phyloP scores from a whole-genome alignment of 2,888 invertebrate genomes.

The Tuta absoluta region DNA sequence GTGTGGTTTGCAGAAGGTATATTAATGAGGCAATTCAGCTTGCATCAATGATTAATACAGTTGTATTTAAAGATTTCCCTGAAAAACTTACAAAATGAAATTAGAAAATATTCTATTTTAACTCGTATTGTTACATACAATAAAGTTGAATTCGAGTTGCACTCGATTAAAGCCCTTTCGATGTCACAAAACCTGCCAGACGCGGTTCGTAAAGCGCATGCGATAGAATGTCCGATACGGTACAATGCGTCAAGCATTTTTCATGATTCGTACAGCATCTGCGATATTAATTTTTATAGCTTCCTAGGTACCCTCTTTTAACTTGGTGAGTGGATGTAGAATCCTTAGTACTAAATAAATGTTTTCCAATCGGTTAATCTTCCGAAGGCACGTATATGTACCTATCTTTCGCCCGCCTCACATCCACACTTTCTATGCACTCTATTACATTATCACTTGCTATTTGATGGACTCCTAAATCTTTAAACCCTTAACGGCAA shows the following conservation, averaged over 20 bases:
- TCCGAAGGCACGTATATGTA: slow-evolving; percentile 41
- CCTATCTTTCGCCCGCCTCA: background rate
- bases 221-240: slow-evolving; percentile 47
- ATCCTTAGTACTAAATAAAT: slow-evolving; percentile 35
- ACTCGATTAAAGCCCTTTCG: slow-evolving; percentile 45
- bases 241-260: slow-evolving; percentile 62
- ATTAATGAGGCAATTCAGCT: too few relatives aligned
- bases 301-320: slow-evolving; percentile 34
- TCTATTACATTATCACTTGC: background rate
- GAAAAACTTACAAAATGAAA: background rate
- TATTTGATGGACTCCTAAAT: background rate
- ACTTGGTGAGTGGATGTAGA: slow-evolving; percentile 62
- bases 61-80: too few relatives aligned
- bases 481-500: background rate
- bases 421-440: background rate
- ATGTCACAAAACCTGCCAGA: slow-evolving; percentile 30
- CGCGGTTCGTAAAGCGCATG: slow-evolving; percentile 60
- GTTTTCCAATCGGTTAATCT: slow-evolving; percentile 33
- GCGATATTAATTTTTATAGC: slow-evolving; percentile 41
- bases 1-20: too few relatives aligned
- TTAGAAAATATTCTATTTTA: background rate
- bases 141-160: slow-evolving; percentile 4
- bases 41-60: too few relatives aligned
- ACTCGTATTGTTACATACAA: background rate
- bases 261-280: slow-evolving; percentile 52